phyloP scores from a whole-genome alignment of 2,797 vertebrate species.

The Dryobates pubescens region DNA sequence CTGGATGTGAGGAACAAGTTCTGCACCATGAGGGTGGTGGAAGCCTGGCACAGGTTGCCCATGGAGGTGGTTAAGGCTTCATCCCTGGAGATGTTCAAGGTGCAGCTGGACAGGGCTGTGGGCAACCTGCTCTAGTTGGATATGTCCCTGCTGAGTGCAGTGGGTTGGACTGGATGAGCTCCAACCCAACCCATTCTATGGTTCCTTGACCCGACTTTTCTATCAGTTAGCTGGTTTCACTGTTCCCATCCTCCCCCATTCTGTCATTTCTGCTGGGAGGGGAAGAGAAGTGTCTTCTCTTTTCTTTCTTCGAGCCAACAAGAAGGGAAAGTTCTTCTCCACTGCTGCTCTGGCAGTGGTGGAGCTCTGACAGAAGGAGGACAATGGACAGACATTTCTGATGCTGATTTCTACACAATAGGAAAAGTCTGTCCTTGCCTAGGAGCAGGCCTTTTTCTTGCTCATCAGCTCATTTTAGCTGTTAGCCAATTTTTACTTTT shows the following conservation, averaged over 20 bases:
- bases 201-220: too few relatives aligned
- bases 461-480: background rate
- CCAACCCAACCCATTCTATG: too few relatives aligned
- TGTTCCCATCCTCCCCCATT: background rate
- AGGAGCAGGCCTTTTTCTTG: background rate
- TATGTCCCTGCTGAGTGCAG: too few relatives aligned
- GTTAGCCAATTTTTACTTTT: background rate
- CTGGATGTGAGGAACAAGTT: too few relatives aligned
- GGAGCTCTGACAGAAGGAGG: background rate
- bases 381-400: background rate
- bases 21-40: too few relatives aligned
- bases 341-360: background rate
- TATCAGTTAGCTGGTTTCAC: background rate
- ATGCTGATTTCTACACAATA: background rate
- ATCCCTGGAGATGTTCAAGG: too few relatives aligned
- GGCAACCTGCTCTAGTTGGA: too few relatives aligned
- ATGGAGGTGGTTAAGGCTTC: too few relatives aligned
- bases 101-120: too few relatives aligned
- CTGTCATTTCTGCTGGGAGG: fast-evolving
- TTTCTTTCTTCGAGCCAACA: background rate
- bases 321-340: background rate
- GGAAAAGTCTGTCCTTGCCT: background rate
- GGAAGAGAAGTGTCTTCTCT: background rate
- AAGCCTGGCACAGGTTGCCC: too few relatives aligned
- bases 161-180: too few relatives aligned